These are phyloP conservation scores for Spinus olivaceus DNA, from an alignment of 2,797 vertebrate genomes.

Conservation along the genomic window DNA sequence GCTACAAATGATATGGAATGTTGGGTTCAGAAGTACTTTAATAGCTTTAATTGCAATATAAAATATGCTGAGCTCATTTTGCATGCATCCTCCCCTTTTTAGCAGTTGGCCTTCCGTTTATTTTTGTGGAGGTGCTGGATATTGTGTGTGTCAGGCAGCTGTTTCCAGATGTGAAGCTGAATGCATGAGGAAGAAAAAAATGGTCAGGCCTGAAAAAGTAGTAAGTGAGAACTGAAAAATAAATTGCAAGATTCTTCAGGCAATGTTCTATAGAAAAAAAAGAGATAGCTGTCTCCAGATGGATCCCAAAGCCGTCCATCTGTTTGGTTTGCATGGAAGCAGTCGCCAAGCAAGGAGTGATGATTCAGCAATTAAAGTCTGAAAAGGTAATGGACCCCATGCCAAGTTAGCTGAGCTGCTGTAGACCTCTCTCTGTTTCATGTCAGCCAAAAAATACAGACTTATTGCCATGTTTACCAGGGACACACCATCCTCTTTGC, in stretches of 20 bases:
- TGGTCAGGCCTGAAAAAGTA: neutral
- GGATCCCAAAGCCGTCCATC: neutral
- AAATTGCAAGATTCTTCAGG: neutral
- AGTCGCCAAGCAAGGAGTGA: neutral
- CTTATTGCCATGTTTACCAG: neutral
- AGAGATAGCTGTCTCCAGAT: neutral
- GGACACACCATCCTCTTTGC: neutral
- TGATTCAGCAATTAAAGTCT: neutral
- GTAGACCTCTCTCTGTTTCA: neutral
- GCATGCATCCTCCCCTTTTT: neutral
- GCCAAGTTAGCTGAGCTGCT: neutral
- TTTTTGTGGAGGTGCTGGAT: neutral
- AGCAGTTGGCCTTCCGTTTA: neutral
- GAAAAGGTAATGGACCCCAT: neutral
- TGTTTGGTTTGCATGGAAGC: neutral
- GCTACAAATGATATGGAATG: neutral
- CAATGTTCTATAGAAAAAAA: neutral
- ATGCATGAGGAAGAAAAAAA: neutral
- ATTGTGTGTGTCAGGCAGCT: neutral
- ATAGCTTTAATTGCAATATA: neutral
- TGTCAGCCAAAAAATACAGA: neutral
- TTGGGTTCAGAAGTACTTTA: neutral
- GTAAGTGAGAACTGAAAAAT: neutral
- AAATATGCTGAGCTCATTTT: neutral
- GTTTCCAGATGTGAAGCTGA: neutral